Base-by-base conservation (phyloP, 2,797 vertebrate genomes). In the Tapera naevia region DNA sequence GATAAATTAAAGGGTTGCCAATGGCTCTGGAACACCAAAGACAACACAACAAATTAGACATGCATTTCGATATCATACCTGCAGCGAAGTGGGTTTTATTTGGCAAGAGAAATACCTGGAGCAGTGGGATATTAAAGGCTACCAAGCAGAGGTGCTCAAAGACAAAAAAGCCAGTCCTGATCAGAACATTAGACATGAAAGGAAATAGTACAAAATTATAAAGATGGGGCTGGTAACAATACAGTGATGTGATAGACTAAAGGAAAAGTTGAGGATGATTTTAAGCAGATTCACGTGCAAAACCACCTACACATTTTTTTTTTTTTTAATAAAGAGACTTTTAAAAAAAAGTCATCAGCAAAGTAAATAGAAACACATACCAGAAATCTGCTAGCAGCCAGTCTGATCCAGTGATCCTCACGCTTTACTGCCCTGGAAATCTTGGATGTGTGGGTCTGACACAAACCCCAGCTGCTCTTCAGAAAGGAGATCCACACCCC, bases 321-420 rank as follows among this genome's bases (percentile, higher is more conserved):
- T 5, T 33, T 24, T 9, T 48, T 58, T 30, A 62, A 33, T 41
- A 70, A 76, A 71, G 25, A 17, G 41, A 43, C 7, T 75, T 71
- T 10, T 57, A n/a, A 65, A 71, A 50, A 51, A 54, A 76, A 85
- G 35, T 2, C 23, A 45, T 22, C 18, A 58, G 51, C 3, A 79
- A 73, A 86, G 33, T 28, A 76, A 86, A 64, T 1, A 69, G 76
- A 79, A 83, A 56, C 54, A 97, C 96, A 33, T 96, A 97, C 95
- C 96, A 64, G 27, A 73, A 33, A 24, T 45, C 17, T 64, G 84
- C 64, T 45, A 62, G 70, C 70, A 73, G 80, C 56, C 93, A 70
- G 76, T 7, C 56, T 62, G 80, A 50, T 89, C 46, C 94, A 81
- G 53, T 1, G 43, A 86, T 94, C 74, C 32, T 81, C 94, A 32